phyloP scores from a whole-genome alignment of 2,797 vertebrate genomes.

The Amblyraja radiata region DNA sequence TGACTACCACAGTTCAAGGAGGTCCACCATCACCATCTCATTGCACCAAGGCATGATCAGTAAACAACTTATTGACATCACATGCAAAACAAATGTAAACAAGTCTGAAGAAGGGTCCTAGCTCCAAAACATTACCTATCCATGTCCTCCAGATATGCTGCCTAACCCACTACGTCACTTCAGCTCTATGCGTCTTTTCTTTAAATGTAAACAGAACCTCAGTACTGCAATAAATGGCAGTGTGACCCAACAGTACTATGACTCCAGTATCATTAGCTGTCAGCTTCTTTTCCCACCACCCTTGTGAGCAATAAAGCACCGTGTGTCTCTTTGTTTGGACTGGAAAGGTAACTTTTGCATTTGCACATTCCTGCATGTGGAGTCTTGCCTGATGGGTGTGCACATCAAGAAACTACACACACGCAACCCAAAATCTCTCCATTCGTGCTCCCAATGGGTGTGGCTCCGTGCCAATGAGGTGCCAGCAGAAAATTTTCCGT shows the following conservation, averaged over 20 bases:
- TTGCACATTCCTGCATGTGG: neutral
- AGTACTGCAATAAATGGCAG: neutral
- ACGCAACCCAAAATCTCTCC: neutral
- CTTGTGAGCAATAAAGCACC: neutral
- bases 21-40: neutral
- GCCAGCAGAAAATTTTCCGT: neutral
- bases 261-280: neutral
- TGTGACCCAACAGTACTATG: neutral
- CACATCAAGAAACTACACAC: neutral
- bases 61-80: neutral
- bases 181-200: too few relatives aligned
- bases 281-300: neutral
- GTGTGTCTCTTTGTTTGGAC: neutral
- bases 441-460: neutral
- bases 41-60: neutral
- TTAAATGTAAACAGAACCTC: neutral
- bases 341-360: neutral
- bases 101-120: neutral
- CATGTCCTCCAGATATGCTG: too few relatives aligned
- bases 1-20: neutral
- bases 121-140: too few relatives aligned
- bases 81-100: neutral
- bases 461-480: conserved; percentile 18
- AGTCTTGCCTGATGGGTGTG: neutral
- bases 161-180: too few relatives aligned